Conservation (phyloP, 1,140 invertebrate species). For the Medauroidea extradentata region DNA sequence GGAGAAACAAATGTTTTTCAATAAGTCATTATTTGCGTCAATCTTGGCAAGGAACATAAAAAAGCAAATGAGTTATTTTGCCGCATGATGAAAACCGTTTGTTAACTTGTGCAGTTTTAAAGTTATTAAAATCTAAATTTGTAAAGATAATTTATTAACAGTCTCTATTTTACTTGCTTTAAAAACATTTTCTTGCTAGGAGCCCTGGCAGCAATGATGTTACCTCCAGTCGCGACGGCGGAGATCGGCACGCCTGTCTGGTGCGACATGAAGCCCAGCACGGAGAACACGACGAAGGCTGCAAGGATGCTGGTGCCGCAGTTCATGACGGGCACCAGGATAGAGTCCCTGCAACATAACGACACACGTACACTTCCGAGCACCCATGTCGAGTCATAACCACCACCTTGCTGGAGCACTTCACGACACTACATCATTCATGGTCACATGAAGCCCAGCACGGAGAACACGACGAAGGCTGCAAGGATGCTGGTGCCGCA, state of each 20-base stretch:
- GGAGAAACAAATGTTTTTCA: too few species aligned
- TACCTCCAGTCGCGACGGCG: slow-evolving; percentile 39
- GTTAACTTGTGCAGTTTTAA: too few species aligned
- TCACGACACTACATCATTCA: too few species aligned
- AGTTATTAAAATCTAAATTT: too few species aligned
- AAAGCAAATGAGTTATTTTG: too few species aligned
- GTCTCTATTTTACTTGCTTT: too few species aligned
- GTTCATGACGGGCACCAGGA: slow-evolving; percentile 38
- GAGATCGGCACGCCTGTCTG: slow-evolving; percentile 37
- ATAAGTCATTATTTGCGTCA: too few species aligned
- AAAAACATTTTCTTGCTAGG: too few species aligned
- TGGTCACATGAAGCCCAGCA: slow-evolving; percentile 45
- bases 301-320: slow-evolving; percentile 40
- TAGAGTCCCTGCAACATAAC: slow-evolving; percentile 27
- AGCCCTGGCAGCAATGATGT: not conserved
- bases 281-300: slow-evolving; percentile 44
- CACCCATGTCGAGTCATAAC: not conserved
- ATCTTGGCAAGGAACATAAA: too few species aligned
- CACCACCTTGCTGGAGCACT: not conserved
- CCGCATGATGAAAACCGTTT: too few species aligned
- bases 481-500: slow-evolving; percentile 40
- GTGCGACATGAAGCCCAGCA: slow-evolving; percentile 43
- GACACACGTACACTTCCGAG: too few species aligned
- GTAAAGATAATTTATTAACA: too few species aligned
- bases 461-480: slow-evolving; percentile 44